A percentile compares a stretch with the other conserved stretches of the same genome.
These are phyloP conservation scores for Stigmatopora nigra DNA, from an alignment of 2,113 vertebrate genomes.

Conservation along the genomic window DNA sequence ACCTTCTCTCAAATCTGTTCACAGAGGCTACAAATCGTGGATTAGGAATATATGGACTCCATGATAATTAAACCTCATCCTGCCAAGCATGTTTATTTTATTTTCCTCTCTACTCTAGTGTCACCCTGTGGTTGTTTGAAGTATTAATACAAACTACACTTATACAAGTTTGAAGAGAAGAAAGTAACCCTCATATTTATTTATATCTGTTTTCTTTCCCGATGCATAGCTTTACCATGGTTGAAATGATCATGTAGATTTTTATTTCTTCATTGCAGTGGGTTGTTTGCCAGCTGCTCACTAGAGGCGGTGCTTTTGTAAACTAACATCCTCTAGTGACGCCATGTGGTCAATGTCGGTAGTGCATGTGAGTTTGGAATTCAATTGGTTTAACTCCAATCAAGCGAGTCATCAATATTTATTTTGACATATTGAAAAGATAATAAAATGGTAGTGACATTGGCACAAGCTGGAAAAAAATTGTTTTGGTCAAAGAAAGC, in stretches of 20 bases:
- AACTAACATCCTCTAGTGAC: background rate
- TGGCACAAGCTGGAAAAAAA: background rate
- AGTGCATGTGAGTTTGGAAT: background rate
- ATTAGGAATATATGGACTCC: constrained; percentile 1
- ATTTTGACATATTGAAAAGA: constrained; percentile 25
- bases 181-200: constrained; percentile 48
- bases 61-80: constrained; percentile 1
- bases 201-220: constrained; percentile 25
- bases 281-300: background rate
- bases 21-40: background rate
- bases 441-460: background rate
- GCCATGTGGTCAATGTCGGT: background rate
- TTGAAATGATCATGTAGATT: constrained; percentile 45
- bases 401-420: constrained; percentile 18
- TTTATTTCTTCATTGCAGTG: background rate
- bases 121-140: constrained; percentile 59
- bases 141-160: constrained; percentile 36
- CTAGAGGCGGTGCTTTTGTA: background rate
- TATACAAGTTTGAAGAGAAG: constrained; percentile 13
- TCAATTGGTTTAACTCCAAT: background rate
- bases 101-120: constrained; percentile 27
- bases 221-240: constrained; percentile 67
- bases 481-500: background rate
- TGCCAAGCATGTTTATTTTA: constrained; percentile 3
- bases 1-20: background rate